Evolutionary conservation across 2,797 vertebrate species (phyloP).

Genomic region (Australoheros facetus): DNA sequence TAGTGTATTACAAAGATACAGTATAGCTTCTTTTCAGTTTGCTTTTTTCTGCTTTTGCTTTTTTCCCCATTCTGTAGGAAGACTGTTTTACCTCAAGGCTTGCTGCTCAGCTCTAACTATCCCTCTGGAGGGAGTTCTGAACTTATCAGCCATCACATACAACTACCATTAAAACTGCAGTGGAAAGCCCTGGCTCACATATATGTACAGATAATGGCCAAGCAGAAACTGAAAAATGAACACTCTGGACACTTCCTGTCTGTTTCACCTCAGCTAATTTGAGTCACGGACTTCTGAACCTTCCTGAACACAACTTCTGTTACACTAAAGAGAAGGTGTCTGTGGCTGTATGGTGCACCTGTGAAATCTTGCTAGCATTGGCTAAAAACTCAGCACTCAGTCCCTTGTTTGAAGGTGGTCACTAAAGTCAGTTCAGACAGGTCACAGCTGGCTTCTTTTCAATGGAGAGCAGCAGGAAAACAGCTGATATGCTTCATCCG

Average conservation of each 20-base stretch:
- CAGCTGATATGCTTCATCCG: no score
- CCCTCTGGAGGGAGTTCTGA: background rate
- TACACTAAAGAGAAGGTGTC: background rate
- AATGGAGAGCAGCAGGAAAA: no score
- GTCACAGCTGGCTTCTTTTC: no score
- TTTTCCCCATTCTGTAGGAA: background rate
- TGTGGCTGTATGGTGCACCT: background rate
- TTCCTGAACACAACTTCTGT: no score
- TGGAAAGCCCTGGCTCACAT: background rate
- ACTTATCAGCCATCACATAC: background rate
- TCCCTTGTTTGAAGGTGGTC: no score
- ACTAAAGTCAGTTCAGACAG: no score
- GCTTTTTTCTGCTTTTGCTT: no score
- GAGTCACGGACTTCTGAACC: background rate
- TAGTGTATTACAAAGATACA: background rate
- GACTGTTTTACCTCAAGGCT: background rate
- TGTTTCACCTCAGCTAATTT: background rate
- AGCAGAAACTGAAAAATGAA: background rate
- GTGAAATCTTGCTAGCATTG: background rate
- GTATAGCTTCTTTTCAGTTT: background rate
- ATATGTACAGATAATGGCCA: background rate
- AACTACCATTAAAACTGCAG: background rate
- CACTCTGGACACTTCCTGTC: fast-evolving
- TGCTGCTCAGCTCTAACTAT: background rate
- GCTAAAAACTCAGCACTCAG: no score